Base-by-base conservation (phyloP, 2,888 invertebrate genomes). In the Archips crataeganus region DNA sequence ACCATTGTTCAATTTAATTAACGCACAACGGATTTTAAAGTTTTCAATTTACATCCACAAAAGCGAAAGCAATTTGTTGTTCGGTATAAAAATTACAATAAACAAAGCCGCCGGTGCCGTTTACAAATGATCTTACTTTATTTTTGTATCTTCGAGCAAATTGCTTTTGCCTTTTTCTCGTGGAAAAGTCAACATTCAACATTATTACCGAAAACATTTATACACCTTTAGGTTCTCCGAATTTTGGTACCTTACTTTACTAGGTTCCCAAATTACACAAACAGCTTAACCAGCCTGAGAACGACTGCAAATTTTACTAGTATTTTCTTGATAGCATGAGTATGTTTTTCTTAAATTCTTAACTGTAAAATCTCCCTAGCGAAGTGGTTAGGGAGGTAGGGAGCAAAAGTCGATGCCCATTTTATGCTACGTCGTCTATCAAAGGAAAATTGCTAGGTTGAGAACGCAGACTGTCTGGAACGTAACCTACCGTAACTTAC, bases 401-500 rank as follows among this genome's bases (percentile, higher is more conserved):
- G 54, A 54, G 32, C 57, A 57, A 57, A 60, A 60, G 60, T 60
- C 36, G 36, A 60, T 60, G 13, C 23, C 23, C 60, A 60, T 60
- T 60, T 60, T 34, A 60, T 36, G 60, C 10, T 34, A 60, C 60
- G 36, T 60, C 60, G 60, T 60, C 34, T 60, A 36, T 60, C 60
- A 60, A 60, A 60, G n/a, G 60, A 60, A 36, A 60, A 60, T 60
- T 60, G 60, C 57, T 57, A 57, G 32, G 32, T 57, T 57, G 57
- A 57, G 57, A 32, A 57, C 57, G 57, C 10, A 57, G 57, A 23
- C 57, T 57, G 57, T 32, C 57, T 57, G 32, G 57, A 32, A 32
- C 57, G 57, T 32, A 32, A 57, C 32, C 32, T 57, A 57, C 57
- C 57, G 57, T 57, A 23, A 32, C 57, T 32, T 57, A 57, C 57